Conservation (phyloP, 2,797 vertebrate species). For the Neoniphon sammara region DNA sequence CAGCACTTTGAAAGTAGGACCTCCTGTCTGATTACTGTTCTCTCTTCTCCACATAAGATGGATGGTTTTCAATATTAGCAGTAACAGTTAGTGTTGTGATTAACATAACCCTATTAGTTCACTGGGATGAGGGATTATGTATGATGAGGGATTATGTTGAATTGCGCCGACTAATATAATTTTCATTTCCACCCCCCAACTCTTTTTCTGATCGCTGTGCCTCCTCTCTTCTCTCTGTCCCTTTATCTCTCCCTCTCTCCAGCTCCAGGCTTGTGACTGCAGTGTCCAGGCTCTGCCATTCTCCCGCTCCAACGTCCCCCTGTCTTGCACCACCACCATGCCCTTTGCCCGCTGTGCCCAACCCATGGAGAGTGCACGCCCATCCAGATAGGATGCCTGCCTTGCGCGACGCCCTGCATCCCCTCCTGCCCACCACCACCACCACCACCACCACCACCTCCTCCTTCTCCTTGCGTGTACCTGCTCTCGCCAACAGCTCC, state of each 20-base stretch:
- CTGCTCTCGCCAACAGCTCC: constrained; percentile 70
- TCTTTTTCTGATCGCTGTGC: constrained; percentile 31
- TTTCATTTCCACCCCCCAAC: constrained; percentile 11
- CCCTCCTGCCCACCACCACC: constrained; percentile 74
- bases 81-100: constrained; percentile 39
- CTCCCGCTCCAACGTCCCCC: constrained; percentile 26
- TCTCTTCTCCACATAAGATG: constrained; percentile 27
- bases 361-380: constrained; percentile 78
- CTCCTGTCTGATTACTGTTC: constrained; percentile 37
- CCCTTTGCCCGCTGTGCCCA: constrained; percentile 44
- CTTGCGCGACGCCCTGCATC: constrained; percentile 59
- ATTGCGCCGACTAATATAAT: constrained; percentile 29
- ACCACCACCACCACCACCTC: constrained; percentile 49
- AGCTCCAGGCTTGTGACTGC: constrained; percentile 45
- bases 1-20: neutral
- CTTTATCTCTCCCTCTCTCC: constrained; percentile 16
- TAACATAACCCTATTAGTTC: constrained; percentile 43
- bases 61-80: constrained; percentile 21
- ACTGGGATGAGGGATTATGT: constrained; percentile 40
- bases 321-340: constrained; percentile 48
- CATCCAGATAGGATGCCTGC: constrained; percentile 79
- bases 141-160: constrained; percentile 47
- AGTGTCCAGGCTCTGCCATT: constrained; percentile 44
- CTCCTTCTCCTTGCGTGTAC: constrained; percentile 73
- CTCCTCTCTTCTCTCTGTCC: neutral